phyloP scores from a whole-genome alignment of 2,797 vertebrate genomes.

The Pampus argenteus region DNA sequence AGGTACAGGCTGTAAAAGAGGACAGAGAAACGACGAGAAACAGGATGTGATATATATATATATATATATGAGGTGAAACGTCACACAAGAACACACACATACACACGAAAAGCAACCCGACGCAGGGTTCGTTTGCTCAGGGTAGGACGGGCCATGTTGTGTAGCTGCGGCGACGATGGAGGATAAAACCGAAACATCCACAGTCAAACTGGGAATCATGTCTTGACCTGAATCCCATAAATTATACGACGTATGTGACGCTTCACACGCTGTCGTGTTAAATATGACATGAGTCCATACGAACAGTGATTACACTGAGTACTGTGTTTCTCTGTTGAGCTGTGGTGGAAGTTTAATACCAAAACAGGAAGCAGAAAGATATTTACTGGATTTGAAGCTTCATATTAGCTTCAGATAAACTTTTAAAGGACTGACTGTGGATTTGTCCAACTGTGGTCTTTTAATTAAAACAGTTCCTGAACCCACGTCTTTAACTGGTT shows the following conservation, averaged over 20 bases:
- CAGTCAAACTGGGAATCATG: neutral
- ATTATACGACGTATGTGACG: neutral
- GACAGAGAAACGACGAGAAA: neutral
- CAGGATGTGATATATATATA: no score
- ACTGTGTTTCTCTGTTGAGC: no score
- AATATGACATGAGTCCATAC: no score
- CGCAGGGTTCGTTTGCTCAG: neutral
- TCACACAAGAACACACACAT: constrained; percentile 1
- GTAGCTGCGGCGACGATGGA: neutral
- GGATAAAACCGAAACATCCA: neutral
- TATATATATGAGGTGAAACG: no score
- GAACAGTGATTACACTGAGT: no score
- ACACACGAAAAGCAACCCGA: neutral
- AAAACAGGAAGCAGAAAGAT: no score
- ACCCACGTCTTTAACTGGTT: neutral
- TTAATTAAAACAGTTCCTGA: neutral
- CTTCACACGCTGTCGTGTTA: neutral
- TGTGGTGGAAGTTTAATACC: no score
- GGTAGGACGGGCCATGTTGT: neutral
- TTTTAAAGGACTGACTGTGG: no score
- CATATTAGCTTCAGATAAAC: no score
- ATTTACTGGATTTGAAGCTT: no score
- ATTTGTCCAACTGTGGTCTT: neutral
- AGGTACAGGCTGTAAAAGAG: constrained; percentile 90
- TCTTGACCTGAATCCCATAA: neutral